phyloP scores from a whole-genome alignment of 2,113 vertebrate genomes.

The Tursiops truncatus region DNA sequence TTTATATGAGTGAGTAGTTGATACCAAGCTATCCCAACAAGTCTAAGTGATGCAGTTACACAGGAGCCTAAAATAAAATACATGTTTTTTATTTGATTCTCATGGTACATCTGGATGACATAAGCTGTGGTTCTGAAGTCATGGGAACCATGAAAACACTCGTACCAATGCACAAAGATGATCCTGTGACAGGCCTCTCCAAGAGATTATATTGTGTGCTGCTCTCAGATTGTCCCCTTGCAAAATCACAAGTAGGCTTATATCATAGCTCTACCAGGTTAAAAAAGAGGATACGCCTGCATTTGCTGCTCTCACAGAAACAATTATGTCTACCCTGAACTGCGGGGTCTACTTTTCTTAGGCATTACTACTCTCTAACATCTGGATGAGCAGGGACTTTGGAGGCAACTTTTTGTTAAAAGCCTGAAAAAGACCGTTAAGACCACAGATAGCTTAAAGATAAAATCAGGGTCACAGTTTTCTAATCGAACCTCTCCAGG shows the following conservation, averaged over 20 bases:
- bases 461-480: neutral
- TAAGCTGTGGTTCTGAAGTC: slow-evolving; percentile 20
- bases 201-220: neutral
- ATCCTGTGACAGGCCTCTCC: neutral
- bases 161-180: neutral
- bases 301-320: neutral
- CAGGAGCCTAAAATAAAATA: slow-evolving; percentile 14
- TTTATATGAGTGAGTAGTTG: neutral
- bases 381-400: neutral
- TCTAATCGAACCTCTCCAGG: neutral
- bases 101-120: slow-evolving; percentile 24
- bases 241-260: neutral
- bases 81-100: slow-evolving; percentile 20
- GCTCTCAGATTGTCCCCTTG: neutral
- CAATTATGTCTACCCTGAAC: neutral
- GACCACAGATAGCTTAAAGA: neutral
- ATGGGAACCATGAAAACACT: neutral
- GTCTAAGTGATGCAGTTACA: neutral
- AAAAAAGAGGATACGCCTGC: neutral
- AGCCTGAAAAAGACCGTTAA: neutral
- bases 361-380: neutral
- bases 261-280: neutral
- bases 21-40: neutral
- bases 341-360: neutral
- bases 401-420: neutral